These are phyloP conservation scores for Danaus plexippus DNA, from an alignment of 1,140 invertebrate genomes.

Conservation along the genomic window DNA sequence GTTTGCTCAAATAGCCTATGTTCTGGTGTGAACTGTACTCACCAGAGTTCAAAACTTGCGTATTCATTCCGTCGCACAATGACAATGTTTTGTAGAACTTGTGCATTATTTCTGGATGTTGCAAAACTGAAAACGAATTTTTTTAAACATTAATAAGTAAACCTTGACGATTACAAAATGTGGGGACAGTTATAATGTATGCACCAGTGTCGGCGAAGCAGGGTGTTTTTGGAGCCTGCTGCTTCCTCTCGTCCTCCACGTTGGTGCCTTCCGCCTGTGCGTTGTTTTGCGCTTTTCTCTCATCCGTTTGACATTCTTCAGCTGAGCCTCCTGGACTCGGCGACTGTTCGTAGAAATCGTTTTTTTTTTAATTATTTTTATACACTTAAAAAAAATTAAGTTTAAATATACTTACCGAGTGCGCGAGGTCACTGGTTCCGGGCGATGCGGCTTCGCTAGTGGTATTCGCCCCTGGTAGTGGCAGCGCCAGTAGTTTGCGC, in stretches of 20 bases:
- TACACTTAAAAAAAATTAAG: background rate
- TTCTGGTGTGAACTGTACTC: conserved; percentile 12
- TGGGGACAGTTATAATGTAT: background rate
- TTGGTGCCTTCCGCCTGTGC: conserved; percentile 64
- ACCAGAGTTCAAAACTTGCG: conserved; percentile 70
- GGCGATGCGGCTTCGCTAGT: conserved; percentile 1
- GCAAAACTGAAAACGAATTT: conserved; percentile 73
- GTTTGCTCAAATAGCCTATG: background rate
- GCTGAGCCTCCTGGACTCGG: conserved; percentile 23
- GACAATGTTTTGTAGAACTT: conserved; percentile 83
- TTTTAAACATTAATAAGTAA: conserved; percentile 1
- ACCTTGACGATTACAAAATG: background rate
- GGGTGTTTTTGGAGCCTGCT: conserved; percentile 69
- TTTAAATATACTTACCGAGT: conserved; percentile 1
- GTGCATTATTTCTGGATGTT: conserved; percentile 85
- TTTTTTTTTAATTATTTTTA: background rate
- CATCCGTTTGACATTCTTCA: conserved; percentile 79
- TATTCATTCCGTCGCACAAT: conserved; percentile 78
- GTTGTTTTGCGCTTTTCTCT: conserved; percentile 80
- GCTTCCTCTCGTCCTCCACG: conserved; percentile 57
- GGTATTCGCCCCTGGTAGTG: conserved; percentile 59
- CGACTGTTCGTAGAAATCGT: conserved; percentile 10
- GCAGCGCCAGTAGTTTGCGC: conserved; percentile 78
- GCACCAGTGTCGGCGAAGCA: conserved; percentile 80
- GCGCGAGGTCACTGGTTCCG: background rate